A percentile compares a stretch with the other conserved stretches of the same genome.
Conservation (phyloP, 2,797 vertebrate genomes). For the Pristis pectinata region DNA sequence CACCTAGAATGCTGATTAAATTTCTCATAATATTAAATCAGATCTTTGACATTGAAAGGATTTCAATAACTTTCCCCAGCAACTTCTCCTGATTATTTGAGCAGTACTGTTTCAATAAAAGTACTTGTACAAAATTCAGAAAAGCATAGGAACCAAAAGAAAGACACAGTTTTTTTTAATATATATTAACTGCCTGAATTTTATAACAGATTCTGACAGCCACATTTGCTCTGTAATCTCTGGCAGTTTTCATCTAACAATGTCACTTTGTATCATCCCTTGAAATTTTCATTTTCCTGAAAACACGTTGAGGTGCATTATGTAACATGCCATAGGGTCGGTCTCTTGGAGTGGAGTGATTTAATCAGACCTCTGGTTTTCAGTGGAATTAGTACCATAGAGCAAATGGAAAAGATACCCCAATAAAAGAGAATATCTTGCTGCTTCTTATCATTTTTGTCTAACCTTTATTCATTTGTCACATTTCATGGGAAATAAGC, state of each 20-base stretch:
- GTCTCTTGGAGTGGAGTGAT: neutral
- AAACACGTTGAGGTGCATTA: neutral
- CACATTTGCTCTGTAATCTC: neutral
- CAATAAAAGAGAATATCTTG: constrained; percentile 21
- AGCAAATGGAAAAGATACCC: neutral
- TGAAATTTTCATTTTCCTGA: constrained; percentile 4
- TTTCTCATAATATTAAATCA: neutral
- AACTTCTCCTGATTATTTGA: neutral
- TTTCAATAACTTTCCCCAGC: neutral
- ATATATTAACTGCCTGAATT: neutral
- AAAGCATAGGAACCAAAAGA: neutral
- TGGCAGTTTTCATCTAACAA: neutral
- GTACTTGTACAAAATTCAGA: neutral
- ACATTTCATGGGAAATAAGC: neutral
- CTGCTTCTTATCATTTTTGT: neutral
- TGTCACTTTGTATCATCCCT: neutral
- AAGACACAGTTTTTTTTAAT: neutral
- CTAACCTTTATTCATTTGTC: neutral
- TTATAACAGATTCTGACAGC: neutral
- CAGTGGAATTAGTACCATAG: neutral
- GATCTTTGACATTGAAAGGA: neutral
- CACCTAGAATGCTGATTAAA: neutral
- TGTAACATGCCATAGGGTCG: neutral
- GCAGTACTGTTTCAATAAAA: neutral
- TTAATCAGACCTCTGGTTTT: neutral